Evolutionary conservation across 2,113 vertebrate species (phyloP), one percentile per base, ranked within the genome.

Genomic region (Muntiacus reevesi): DNA sequence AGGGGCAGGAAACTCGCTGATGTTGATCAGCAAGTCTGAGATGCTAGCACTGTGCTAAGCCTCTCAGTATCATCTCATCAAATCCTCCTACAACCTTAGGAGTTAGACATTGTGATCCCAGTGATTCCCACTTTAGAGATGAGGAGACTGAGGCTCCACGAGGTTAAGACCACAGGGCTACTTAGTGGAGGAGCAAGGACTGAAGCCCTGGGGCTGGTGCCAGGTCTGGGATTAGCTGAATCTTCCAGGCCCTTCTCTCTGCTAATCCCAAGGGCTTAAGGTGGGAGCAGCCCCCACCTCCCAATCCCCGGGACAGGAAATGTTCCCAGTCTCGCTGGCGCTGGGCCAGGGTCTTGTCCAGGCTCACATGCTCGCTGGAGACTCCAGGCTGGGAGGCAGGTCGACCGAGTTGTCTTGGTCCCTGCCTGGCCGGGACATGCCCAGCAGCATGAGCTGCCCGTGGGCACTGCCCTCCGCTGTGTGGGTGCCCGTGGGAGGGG

Each of bases 351-450:
- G 45, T 98, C 98, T 90, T 98, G 95, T 98, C 91, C 71, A 85
- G 94, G 89, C 97, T 98, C 98, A 96, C 95, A 97, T 96, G 95
- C 97, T 97, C 92, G 97, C 84, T 96, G 97, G 92, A 98, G 95
- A 87, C 25, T 96, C 62, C n/a, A 74, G 87, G 88, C 87, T 90
- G 54, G 52, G 84, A 95, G 87, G 84, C 54, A 6, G 71, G 12
- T 82, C 43, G 95, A 52, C 64, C 81, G 33, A 93, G 59, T 74
- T 82, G 47, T 59, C 67, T 82, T 55, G 13, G 4, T 91, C 25
- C 81, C 87, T 0, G 1, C 45, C 84, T 43, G 52, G 19, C 47
- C 16, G 33, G 79, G 28, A 92, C 55, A 54, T 71, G 57, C 36
- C 10, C 12, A 15, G 74, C 0, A 3, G 76, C 62, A 85, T 4